Conservation (phyloP, 2,888 invertebrate genomes). For the Notodonta dromedarius region DNA sequence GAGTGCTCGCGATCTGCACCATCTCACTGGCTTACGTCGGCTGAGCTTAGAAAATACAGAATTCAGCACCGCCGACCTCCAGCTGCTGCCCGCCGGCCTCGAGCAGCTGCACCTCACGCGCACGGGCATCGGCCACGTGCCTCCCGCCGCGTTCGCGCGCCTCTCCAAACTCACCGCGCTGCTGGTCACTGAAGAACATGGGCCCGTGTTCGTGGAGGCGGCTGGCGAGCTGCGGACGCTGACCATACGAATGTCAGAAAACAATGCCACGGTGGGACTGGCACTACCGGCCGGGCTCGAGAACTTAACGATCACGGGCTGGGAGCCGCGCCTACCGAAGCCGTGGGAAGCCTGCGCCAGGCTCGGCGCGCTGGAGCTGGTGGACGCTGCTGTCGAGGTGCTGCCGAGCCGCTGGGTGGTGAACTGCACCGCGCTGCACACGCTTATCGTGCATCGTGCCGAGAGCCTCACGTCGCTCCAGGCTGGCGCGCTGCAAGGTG, state of each 20-base stretch:
- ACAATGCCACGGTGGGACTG: background rate
- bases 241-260: background rate
- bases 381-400: background rate
- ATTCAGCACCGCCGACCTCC: background rate
- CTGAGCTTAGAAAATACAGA: background rate
- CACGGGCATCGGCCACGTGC: background rate
- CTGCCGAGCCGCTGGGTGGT: background rate
- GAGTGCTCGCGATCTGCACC: background rate
- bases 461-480: background rate
- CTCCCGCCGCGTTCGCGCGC: background rate
- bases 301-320: constrained; percentile 8
- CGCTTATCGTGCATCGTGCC: background rate
- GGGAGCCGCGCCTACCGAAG: constrained; percentile 13
- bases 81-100: background rate
- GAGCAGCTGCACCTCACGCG: background rate
- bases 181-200: background rate
- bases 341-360: constrained; percentile 11
- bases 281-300: constrained; percentile 18
- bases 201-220: background rate
- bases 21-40: background rate
- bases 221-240: background rate
- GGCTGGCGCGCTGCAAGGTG: background rate
- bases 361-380: background rate
- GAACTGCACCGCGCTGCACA: background rate
- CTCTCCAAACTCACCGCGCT: background rate